Conservation (phyloP, 2,888 invertebrate species). For the Lepidochrysops patricia region DNA sequence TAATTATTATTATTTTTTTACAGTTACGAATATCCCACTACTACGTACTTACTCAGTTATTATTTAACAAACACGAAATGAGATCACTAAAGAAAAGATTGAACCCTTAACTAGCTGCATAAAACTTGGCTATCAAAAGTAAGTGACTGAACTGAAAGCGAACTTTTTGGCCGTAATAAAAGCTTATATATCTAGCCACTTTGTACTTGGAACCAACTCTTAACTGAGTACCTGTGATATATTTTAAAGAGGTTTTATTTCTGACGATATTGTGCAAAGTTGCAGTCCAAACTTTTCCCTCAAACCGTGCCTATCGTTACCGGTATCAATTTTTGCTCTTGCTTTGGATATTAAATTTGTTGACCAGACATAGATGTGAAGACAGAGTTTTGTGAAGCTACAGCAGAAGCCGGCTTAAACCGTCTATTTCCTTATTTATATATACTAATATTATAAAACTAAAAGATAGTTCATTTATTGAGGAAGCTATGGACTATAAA, state of each 20-base stretch:
- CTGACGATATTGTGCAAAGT: slow-evolving; percentile 5
- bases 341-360: not conserved
- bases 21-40: too few species aligned
- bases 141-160: slow-evolving; percentile 22
- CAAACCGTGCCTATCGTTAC: not conserved
- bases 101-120: not conserved
- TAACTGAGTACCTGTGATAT: slow-evolving; percentile 20
- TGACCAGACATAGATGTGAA: too few species aligned
- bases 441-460: too few species aligned
- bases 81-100: too few species aligned
- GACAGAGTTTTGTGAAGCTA: too few species aligned
- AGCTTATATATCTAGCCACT: slow-evolving; percentile 34
- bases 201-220: slow-evolving; percentile 25
- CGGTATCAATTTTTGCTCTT: not conserved
- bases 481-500: too few species aligned
- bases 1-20: too few species aligned
- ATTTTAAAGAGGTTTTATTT: slow-evolving; percentile 17
- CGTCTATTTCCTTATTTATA: too few species aligned
- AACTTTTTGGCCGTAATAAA: slow-evolving; percentile 30
- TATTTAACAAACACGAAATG: too few species aligned
- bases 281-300: not conserved
- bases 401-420: too few species aligned
- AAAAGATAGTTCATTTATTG: too few species aligned
- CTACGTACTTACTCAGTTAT: too few species aligned
- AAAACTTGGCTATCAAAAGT: slow-evolving; percentile 3